Conservation (phyloP, 2,113 vertebrate species). For the Neodon shergylaensis region DNA sequence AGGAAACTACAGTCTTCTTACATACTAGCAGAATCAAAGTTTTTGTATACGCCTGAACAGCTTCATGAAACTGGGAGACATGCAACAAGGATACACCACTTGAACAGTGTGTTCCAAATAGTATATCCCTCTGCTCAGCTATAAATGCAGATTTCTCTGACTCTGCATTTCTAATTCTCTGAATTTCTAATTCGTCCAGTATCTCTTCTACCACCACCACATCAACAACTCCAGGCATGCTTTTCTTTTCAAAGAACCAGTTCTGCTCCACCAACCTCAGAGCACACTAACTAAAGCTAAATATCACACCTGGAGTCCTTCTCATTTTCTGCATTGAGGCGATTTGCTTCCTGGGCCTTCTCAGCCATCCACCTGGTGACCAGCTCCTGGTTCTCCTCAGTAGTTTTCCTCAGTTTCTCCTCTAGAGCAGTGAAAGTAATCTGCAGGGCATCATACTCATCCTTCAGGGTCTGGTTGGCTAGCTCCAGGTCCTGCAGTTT, state of each 20-base stretch:
- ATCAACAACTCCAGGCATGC: neutral
- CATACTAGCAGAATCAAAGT: neutral
- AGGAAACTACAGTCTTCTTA: no score
- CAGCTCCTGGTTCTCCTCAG: constrained; percentile 97
- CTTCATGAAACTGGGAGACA: neutral
- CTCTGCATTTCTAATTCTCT: neutral
- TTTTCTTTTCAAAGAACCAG: neutral
- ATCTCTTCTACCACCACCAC: neutral
- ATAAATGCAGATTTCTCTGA: neutral
- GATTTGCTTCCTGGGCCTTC: constrained; percentile 98
- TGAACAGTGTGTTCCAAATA: neutral
- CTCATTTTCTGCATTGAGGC: constrained; percentile 97
- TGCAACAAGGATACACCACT: neutral
- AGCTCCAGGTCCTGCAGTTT: constrained; percentile 94
- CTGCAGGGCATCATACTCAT: constrained; percentile 98
- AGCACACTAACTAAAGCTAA: fast-evolving
- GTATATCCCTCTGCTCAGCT: neutral
- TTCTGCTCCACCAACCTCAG: neutral
- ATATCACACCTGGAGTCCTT: constrained; percentile 93
- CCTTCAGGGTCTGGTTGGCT: constrained; percentile 97
- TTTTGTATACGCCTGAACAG: neutral
- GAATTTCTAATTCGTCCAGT: neutral
- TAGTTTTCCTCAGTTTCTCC: constrained; percentile 95
- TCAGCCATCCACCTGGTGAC: constrained; percentile 99
- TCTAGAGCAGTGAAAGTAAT: constrained; percentile 98